Evolutionary conservation across 2,888 invertebrate species (phyloP).

Genomic region (Empis livida): DNA sequence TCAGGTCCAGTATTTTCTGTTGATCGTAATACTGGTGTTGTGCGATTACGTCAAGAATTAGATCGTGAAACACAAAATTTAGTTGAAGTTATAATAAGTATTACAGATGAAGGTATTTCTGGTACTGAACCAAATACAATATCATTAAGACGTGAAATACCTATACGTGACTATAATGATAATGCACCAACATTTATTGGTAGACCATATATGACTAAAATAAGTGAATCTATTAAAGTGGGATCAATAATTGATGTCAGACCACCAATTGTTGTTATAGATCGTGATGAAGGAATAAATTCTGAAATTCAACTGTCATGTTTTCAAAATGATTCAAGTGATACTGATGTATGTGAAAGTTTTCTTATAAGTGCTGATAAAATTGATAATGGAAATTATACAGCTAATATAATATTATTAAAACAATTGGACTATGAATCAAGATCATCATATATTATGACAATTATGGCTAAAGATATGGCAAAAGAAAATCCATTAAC

Average conservation of each 20-base stretch:
- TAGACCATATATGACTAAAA: slow-evolving; percentile 57
- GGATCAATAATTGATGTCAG: slow-evolving; percentile 46
- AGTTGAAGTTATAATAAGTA: slow-evolving; percentile 68
- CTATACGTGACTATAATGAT: slow-evolving; percentile 67
- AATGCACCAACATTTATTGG: slow-evolving; percentile 63
- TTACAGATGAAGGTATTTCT: slow-evolving; percentile 60
- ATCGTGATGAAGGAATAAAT: slow-evolving; percentile 60
- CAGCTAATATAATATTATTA: slow-evolving; percentile 53
- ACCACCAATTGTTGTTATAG: slow-evolving; percentile 52
- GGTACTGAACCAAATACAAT: slow-evolving; percentile 66
- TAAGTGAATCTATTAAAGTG: slow-evolving; percentile 53
- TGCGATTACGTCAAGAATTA: slow-evolving; percentile 53
- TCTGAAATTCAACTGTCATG: slow-evolving; percentile 55
- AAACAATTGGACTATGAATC: slow-evolving; percentile 64
- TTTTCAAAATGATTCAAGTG: slow-evolving; percentile 38
- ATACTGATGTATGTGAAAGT: slow-evolving; percentile 55
- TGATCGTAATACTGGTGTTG: slow-evolving; percentile 60
- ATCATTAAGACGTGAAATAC: slow-evolving; percentile 61
- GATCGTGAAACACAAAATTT: slow-evolving; percentile 58
- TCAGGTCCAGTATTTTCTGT: slow-evolving; percentile 71
- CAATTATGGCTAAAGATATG: slow-evolving; percentile 51
- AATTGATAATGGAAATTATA: slow-evolving; percentile 53
- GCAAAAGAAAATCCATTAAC: slow-evolving; percentile 47
- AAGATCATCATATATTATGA: slow-evolving; percentile 56
- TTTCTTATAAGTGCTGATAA: slow-evolving; percentile 53